Conservation (phyloP, 2,888 invertebrate species). For the Torymus texanus region DNA sequence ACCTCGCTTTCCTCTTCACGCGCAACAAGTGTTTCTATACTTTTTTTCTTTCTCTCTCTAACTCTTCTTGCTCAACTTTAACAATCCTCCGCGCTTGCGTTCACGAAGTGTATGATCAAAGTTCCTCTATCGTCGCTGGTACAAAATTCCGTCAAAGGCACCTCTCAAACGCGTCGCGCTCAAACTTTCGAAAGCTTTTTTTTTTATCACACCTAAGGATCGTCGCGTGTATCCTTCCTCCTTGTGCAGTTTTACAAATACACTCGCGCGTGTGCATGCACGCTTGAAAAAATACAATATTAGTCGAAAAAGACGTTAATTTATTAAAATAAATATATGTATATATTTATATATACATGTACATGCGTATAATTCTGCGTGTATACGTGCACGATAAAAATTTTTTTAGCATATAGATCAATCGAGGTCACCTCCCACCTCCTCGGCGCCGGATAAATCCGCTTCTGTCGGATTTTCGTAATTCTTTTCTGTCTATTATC, state of each 20-base stretch:
- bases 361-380: not conserved
- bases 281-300: constrained; percentile 57
- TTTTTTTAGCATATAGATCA: not conserved
- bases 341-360: constrained; percentile 58
- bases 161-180: constrained; percentile 26
- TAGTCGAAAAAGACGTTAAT: constrained; percentile 66
- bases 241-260: constrained; percentile 39
- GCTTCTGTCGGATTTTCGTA: constrained; percentile 3
- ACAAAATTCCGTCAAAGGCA: constrained; percentile 34
- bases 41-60: constrained; percentile 27
- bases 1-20: constrained; percentile 38
- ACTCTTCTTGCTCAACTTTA: constrained; percentile 31
- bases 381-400: not conserved
- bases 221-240: not conserved
- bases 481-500: not conserved
- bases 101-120: not conserved
- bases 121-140: not conserved
- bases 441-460: not conserved
- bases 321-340: constrained; percentile 63
- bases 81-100: constrained; percentile 17
- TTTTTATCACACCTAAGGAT: constrained; percentile 30
- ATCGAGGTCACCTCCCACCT: not conserved
- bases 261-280: not conserved
- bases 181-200: constrained; percentile 32
- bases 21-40: constrained; percentile 28